phyloP scores from a whole-genome alignment of 2,888 invertebrate species.

The Mechanitis messenoides region DNA sequence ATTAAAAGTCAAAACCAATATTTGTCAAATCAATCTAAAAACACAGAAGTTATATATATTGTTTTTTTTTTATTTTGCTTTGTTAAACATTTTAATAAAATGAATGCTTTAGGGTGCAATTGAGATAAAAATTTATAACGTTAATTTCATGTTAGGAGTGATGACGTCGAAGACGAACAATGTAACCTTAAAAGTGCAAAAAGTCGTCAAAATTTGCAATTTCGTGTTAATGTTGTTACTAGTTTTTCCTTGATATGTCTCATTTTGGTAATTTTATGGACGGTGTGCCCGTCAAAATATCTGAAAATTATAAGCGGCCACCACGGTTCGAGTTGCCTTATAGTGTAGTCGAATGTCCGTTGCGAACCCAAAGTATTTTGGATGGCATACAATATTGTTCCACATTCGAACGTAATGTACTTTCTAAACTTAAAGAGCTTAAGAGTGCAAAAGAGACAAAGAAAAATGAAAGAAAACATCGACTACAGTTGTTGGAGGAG shows the following conservation, averaged over 20 bases:
- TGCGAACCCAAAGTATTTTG: conserved; percentile 58
- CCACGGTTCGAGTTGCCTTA: conserved; percentile 76
- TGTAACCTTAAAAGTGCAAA: conserved; percentile 71
- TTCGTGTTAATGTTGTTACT: conserved; percentile 56
- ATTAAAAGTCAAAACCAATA: conserved; percentile 25
- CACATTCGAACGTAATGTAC: conserved; percentile 82
- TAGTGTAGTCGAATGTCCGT: conserved; percentile 52
- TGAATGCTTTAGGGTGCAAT: conserved; percentile 33
- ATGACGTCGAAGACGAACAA: conserved; percentile 66
- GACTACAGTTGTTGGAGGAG: conserved; percentile 77
- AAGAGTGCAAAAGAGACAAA: conserved; percentile 79
- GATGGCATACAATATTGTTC: conserved; percentile 78
- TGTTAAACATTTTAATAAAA: conserved; percentile 31
- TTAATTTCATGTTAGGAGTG: conserved; percentile 46
- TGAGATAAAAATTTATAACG: conserved; percentile 28
- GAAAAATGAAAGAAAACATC: conserved; percentile 77
- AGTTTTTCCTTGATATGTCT: conserved; percentile 61
- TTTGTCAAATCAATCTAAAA: conserved; percentile 31
- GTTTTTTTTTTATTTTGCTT: conserved; percentile 27
- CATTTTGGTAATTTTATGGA: conserved; percentile 82
- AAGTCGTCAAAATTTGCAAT: conserved; percentile 62
- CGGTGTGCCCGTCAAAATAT: conserved; percentile 91
- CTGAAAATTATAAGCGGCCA: conserved; percentile 90
- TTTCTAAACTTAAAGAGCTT: conserved; percentile 84
- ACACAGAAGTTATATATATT: conserved; percentile 14